Conservation (phyloP, 2,113 vertebrate genomes). For the Pundamilia nyererei region DNA sequence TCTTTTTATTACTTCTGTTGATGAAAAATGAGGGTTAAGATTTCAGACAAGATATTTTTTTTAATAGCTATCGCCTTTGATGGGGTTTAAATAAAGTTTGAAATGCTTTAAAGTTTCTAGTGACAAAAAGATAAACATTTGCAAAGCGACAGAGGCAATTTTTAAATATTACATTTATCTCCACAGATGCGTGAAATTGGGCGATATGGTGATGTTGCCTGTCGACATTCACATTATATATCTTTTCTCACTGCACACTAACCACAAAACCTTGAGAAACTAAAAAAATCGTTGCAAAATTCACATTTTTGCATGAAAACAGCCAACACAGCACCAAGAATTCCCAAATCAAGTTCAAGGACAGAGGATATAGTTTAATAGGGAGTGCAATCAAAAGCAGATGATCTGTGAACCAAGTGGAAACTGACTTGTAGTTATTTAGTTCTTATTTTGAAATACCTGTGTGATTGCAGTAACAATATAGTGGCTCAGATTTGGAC, state of each 20-base stretch:
- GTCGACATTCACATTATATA: accelerated
- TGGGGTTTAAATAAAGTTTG: background rate
- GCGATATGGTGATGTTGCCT: background rate
- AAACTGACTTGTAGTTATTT: background rate
- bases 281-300: accelerated
- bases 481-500: background rate
- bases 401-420: background rate
- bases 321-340: background rate
- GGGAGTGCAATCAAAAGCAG: background rate
- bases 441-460: background rate
- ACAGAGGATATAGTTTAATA: background rate
- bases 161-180: background rate
- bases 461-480: background rate
- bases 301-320: background rate
- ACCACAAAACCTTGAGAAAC: background rate
- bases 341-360: background rate
- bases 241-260: accelerated
- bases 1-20: conserved; percentile 41
- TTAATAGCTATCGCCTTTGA: background rate
- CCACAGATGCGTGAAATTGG: background rate
- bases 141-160: background rate
- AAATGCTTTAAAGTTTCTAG: background rate
- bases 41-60: background rate
- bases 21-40: conserved; percentile 30
- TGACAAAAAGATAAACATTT: background rate